Base-by-base conservation (phyloP, 37 sponge, comb jelly and placozoan genomes). In the Corticium candelabrum region DNA sequence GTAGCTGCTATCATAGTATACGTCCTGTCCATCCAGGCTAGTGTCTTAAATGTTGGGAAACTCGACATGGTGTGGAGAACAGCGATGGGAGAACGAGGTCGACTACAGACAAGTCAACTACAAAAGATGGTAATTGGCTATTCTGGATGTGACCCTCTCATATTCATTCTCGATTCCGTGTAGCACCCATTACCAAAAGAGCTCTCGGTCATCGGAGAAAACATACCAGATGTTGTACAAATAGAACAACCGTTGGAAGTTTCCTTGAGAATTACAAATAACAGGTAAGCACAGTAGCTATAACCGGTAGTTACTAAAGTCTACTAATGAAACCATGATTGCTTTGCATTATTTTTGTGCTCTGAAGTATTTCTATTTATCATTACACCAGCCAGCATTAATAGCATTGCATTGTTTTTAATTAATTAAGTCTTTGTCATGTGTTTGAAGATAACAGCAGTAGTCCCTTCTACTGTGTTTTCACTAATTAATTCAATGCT, bases 31-130 rank as follows among this genome's bases (percentile, higher is more conserved):
- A 50, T 35, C 35, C 36, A 41, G 0, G 29, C 11, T 36, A 3
- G 35, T 70, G 73, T 70, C 0, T 76, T 82, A 35, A 32, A 39
- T 0, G 85, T 94, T 27, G 94, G 94, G 1, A 94, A 90, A 79
- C 77, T 94, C 79, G 91, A 90, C 74, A 85, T 94, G 30, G 81
- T 85, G 74, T 94, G 94, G 94, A 15, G 85, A 39, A 85, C 91
- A 7, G 79, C 68, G 56, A 87, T 90, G 74, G 94, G 94, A 37
- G 94, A 94, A 78, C 85, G 41, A 56, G 94, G 94, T 3, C 37
- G 94, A 15, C 81, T 94, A 27, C 94, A 94, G 78, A 90, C 94
- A 27, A 82, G 88, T 11, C 89, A 87, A 5, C 79, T 94, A 21
- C 82, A 89, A 77, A 35, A 81, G 1, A 70, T 80, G 27, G 88